Base-by-base conservation (phyloP, 2,113 vertebrate genomes). In the Anthoscopus minutus region DNA sequence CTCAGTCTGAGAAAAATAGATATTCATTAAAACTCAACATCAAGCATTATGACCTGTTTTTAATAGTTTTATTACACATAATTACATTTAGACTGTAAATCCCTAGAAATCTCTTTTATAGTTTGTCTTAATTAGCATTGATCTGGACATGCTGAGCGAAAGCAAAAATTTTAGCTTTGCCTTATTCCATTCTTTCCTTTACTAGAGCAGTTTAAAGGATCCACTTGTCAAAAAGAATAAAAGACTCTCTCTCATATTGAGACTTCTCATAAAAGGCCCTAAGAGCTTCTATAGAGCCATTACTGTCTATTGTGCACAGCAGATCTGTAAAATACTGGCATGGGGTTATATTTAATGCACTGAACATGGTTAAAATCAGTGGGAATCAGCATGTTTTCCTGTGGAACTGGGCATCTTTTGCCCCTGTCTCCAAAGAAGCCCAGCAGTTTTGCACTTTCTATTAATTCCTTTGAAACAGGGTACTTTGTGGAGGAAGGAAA, bases 171-270 rank as follows among this genome's bases (percentile, higher is more conserved):
- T 86, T 86, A 86, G 64, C 82, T 92, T 92, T 92, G 58, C 82
- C n/a, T 76, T 67, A n/a, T 93, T 95, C 76, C 31, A 47, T 90
- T 93, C 88, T 94, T 89, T 71, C 44, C 35, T 81, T 92, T 72
- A 79, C 56, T 57, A 44, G 37, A 84, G 72, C 61, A 84, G 76
- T 93, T 96, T 96, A 96, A 95, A 93, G 47, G 90, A 93, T 93
- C 90, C 89, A 53, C 80, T 93, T 93, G 92, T 96, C 93, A 94
- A 83, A 94, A 93, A 81, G 92, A 90, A 93, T 94, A 92, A 96
- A 93, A 93, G 90, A 88, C 82, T 89, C 27, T 89, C 27, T 79
- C 71, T 88, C 57, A 27, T 84, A 79, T 92, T 92, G 90, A 84
- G 90, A 96, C 69, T 96, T 96, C 94, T 96, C 53, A 86, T 84